These are phyloP conservation scores for Morus bassanus DNA, from an alignment of 2,797 vertebrate species.

Conservation along the genomic window DNA sequence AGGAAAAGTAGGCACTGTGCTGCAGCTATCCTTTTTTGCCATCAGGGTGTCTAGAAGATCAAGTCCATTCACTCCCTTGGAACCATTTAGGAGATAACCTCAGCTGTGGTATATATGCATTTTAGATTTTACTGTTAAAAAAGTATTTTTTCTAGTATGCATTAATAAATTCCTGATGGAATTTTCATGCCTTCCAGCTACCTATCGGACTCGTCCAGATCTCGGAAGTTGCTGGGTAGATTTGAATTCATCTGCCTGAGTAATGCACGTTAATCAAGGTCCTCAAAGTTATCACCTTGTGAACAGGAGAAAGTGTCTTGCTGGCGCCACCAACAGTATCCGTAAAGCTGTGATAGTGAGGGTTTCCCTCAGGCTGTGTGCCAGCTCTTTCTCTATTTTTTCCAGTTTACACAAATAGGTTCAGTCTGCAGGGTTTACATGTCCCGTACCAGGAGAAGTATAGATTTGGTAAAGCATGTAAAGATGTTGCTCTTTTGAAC, in stretches of 20 bases:
- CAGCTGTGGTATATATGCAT: rapidly evolving
- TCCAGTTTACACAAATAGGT: not conserved
- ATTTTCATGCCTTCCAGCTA: not conserved
- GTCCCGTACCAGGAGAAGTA: not conserved
- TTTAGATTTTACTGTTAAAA: not conserved
- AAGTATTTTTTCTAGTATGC: not conserved
- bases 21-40: not conserved
- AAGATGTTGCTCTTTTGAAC: not conserved
- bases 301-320: not conserved
- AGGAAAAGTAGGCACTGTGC: rapidly evolving
- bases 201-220: not conserved
- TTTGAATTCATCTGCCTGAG: not conserved
- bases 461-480: not conserved
- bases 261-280: not conserved
- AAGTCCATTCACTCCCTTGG: rapidly evolving
- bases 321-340: not conserved
- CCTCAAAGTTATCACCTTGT: not conserved
- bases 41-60: not conserved
- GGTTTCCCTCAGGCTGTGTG: not conserved
- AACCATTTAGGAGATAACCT: not conserved
- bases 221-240: not conserved
- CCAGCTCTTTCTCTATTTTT: not conserved
- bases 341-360: not conserved
- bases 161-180: not conserved
- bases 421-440: not conserved